phyloP scores from a whole-genome alignment of 92 coral and sea anemone species.

The Meandrina meandrites region DNA sequence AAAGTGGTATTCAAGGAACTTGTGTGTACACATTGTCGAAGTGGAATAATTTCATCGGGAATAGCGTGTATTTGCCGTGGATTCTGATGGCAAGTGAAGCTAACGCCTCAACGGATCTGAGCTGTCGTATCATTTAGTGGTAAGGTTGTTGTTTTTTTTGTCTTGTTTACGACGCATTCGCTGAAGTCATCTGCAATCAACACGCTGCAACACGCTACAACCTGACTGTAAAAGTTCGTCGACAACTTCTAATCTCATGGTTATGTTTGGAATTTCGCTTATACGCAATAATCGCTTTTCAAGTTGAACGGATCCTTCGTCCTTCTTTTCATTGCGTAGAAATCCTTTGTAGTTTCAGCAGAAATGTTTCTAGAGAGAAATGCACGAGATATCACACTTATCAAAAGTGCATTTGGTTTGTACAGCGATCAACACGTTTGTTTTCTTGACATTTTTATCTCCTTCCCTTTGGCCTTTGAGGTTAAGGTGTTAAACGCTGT shows the following conservation, averaged over 20 bases:
- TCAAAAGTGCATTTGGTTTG: not conserved
- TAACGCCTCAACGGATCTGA: too few species aligned
- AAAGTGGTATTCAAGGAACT: conserved; percentile 54
- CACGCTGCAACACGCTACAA: not conserved
- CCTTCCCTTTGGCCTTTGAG: not conserved
- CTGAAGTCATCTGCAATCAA: not conserved
- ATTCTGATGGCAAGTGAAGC: not conserved
- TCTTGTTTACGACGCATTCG: not conserved
- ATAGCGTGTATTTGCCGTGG: conserved; percentile 14
- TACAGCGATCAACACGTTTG: not conserved
- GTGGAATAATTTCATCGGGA: conserved; percentile 1
- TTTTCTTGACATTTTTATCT: not conserved
- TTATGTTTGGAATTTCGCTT: not conserved
- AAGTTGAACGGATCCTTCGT: not conserved
- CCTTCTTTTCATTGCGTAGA: not conserved
- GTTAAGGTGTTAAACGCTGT: conserved; percentile 16
- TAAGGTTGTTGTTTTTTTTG: conserved; percentile 20
- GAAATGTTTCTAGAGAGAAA: not conserved
- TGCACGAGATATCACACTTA: not conserved
- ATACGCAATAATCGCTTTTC: not conserved
- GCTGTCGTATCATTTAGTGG: not conserved
- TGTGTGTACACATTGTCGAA: not conserved
- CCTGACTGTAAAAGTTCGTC: not conserved
- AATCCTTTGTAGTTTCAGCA: not conserved
- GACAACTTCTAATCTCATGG: not conserved